A percentile compares a stretch with the other conserved stretches of the same genome.
These are phyloP conservation scores for Eurystomus glaucurus DNA, from an alignment of 2,797 vertebrate species.

Conservation along the genomic window DNA sequence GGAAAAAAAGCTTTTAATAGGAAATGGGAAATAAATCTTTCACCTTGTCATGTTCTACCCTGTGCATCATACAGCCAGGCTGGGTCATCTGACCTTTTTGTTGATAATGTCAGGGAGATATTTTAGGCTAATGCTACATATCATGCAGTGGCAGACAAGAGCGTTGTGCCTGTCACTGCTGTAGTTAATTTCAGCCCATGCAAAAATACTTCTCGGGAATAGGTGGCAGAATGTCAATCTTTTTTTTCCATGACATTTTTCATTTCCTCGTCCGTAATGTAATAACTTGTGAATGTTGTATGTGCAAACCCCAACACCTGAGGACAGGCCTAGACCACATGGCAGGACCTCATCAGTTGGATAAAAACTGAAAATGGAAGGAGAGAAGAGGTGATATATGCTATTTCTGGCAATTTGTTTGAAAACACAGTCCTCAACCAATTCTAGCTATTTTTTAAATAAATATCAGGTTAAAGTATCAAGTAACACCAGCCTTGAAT, in stretches of 20 bases:
- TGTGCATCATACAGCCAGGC: not conserved
- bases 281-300: not conserved
- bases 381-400: not conserved
- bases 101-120: constrained; percentile 55
- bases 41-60: not conserved
- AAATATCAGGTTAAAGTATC: not conserved
- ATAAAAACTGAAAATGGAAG: not conserved
- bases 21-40: not conserved
- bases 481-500: not conserved
- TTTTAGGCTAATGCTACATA: constrained; percentile 13
- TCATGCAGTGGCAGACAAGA: not conserved
- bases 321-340: not conserved
- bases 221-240: constrained; percentile 1
- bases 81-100: constrained; percentile 57
- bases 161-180: not conserved
- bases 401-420: not conserved
- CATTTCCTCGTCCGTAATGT: not conserved
- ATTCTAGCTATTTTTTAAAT: not conserved
- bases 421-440: not conserved
- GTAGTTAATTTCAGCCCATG: constrained; percentile 35
- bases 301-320: not conserved
- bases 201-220: not conserved
- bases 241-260: constrained; percentile 15
- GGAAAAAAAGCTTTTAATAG: not conserved
- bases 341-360: not conserved